A percentile compares a stretch with the other conserved stretches of the same genome.
These are phyloP conservation scores for Heliconius hortense DNA, from an alignment of 2,888 invertebrate genomes.

Conservation along the genomic window DNA sequence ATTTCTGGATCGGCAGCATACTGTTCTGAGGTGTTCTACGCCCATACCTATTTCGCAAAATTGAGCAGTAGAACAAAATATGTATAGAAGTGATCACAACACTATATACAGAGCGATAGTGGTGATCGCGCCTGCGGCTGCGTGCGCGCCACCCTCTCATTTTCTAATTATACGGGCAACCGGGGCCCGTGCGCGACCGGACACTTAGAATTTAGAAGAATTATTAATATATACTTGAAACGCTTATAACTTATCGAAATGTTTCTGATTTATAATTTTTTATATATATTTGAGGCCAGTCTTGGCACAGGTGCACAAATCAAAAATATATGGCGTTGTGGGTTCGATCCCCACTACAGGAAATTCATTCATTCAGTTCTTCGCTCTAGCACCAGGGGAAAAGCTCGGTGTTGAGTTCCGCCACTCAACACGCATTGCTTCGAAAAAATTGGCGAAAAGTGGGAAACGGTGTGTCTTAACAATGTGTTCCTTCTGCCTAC, in stretches of 20 bases:
- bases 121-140: constrained; percentile 74
- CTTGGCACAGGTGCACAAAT: neutral
- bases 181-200: constrained; percentile 78
- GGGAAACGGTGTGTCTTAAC: too few relatives aligned
- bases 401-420: too few relatives aligned
- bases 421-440: too few relatives aligned
- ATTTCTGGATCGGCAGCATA: too few relatives aligned
- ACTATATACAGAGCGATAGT: constrained; percentile 74
- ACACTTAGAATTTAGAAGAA: constrained; percentile 72
- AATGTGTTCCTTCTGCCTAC: too few relatives aligned
- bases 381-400: neutral
- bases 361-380: neutral
- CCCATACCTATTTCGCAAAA: neutral
- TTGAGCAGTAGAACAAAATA: constrained; percentile 17
- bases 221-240: constrained; percentile 46
- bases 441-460: too few relatives aligned
- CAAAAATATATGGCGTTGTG: too few relatives aligned
- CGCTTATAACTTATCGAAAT: constrained; percentile 21
- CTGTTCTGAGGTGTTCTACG: too few relatives aligned
- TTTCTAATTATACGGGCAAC: constrained; percentile 80
- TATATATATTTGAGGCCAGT: neutral
- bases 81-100: constrained; percentile 45
- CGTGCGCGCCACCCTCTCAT: constrained; percentile 79
- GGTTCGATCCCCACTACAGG: neutral
- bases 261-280: too few relatives aligned